Base-by-base conservation (phyloP, 1,140 invertebrate genomes). In the Pseudomyrmex gracilis region DNA sequence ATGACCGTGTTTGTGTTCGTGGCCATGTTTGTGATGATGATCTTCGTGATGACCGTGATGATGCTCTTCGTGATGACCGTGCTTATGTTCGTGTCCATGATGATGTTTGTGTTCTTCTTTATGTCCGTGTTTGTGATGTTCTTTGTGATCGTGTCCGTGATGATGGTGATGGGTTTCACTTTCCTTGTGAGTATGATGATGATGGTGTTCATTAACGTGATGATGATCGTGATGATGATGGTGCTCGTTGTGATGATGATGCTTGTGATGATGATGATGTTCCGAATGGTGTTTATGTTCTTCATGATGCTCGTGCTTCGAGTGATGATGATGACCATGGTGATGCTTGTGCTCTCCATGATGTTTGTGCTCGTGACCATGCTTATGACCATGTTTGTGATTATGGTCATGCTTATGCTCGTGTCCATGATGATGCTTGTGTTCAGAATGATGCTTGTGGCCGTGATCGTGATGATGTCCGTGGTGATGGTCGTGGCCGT, bases 141-240 rank as follows among this genome's bases (percentile, higher is more conserved):
- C 87, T 17, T 92, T 86, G 63, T 93, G 92, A 0, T 91, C 92
- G 68, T 94, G 92, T 1, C 91, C 91, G 17, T 93, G 92, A 71
- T 93, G 92, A 53, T 93, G 92, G 49, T 93, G 91, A 80, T 93
- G 93, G 3, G 85, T 92, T 70, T 93, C 92, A 7, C 90, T 92
- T 74, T 93, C 93, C 78, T 93, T 93, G 61, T 93, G 93, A 0
- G 83, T 85, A 24, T 93, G 92, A 70, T 93, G 93, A 67, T 93
- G 92, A 24, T 92, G 90, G 53, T 92, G 92, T 15, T 92, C 91
- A 22, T 90, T 90, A 13, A 88, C 82, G 34, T 92, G 92, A 1
- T 90, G 85, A 45, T 92, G 91, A 2, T 91, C 90, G 24, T 92
- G 91, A 8, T 92, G 91, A 9, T 92, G 92, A 22, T 92, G 91